phyloP scores from a whole-genome alignment of 2,888 invertebrate species.

The Himalopsyche tibetana region DNA sequence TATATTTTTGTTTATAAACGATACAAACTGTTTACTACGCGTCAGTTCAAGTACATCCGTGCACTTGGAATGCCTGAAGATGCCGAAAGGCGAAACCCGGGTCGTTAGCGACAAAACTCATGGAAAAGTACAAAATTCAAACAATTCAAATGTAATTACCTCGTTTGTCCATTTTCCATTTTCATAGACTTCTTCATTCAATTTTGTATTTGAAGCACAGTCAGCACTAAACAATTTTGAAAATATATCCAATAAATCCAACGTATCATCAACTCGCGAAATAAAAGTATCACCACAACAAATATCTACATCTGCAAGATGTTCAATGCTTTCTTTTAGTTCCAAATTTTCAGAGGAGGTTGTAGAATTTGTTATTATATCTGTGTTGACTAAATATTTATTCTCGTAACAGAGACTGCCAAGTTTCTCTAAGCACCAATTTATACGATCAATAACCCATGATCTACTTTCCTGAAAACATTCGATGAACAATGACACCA shows the following conservation, averaged over 20 bases:
- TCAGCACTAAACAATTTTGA: slow-evolving; percentile 56
- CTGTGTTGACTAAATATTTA: slow-evolving; percentile 27
- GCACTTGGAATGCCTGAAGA: too few species aligned
- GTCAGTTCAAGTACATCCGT: too few species aligned
- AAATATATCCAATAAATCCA: slow-evolving; percentile 58
- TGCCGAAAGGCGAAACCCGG: too few species aligned
- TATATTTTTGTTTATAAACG: too few species aligned
- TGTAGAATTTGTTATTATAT: background rate
- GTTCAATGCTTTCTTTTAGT: background rate
- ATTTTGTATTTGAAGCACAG: slow-evolving; percentile 25
- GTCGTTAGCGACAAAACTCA: too few species aligned
- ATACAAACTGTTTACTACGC: too few species aligned
- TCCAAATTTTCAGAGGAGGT: slow-evolving; percentile 11
- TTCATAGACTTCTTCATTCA: slow-evolving; percentile 46
- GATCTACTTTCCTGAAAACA: slow-evolving; percentile 60
- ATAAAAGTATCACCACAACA: slow-evolving; percentile 59
- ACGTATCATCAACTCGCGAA: slow-evolving; percentile 61
- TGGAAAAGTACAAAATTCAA: too few species aligned
- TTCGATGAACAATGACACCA: background rate
- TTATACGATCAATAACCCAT: slow-evolving; percentile 59
- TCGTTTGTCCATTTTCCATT: slow-evolving; percentile 56
- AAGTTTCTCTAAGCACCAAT: slow-evolving; percentile 59
- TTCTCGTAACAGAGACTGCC: slow-evolving; percentile 1
- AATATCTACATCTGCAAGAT: slow-evolving; percentile 39
- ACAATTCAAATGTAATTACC: slow-evolving; percentile 51